Base-by-base conservation (phyloP, 2,888 invertebrate genomes). In the Acrobasis suavella region DNA sequence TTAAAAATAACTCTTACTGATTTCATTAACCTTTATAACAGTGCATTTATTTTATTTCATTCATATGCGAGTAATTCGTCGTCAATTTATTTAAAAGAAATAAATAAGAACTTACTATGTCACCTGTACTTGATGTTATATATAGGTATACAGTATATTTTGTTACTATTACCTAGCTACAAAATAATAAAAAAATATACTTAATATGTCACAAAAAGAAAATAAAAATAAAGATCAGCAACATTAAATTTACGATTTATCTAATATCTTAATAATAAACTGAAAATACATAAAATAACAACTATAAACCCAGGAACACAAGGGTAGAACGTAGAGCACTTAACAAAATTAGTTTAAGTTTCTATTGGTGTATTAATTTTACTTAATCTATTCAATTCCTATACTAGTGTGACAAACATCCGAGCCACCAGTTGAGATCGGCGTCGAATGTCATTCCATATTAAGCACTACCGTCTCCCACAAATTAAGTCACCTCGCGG, bases 341-440 rank as follows among this genome's bases (percentile, higher is more conserved):
- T 85, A 88, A 89, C 80, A 83, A 89, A 89, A 85, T 81, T 78
- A 78, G 81, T 82, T 77, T 75, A 74, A 83, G 81, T 78, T 76
- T 85, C 83, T 88, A 89, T 87, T 86, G 85, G 87, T 89, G 87
- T 89, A 85, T 82, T 85, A 63, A 76, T 79, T 79, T 87, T 81
- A 83, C 89, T 89, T 91, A 90, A 74, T 76, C 89, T 89, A 91
- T 83, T 91, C 91, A 92, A 91, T 91, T 92, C 91, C 91, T 91
- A 91, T 79, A 76, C 86, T 89, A 88, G 77, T 81, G 78, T 80
- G 83, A 80, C 81, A 80, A 80, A 81, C 81, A 73, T 70, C 67
- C 72, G 66, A 67, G 69, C 22, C 22, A 46, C 46, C 42, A 7
- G 42, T 63, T 66, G 58, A 60, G 66, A 70, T 67, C 64, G 65